Conservation (phyloP, 2,888 invertebrate species). For the Ypsolopha scabrella region DNA sequence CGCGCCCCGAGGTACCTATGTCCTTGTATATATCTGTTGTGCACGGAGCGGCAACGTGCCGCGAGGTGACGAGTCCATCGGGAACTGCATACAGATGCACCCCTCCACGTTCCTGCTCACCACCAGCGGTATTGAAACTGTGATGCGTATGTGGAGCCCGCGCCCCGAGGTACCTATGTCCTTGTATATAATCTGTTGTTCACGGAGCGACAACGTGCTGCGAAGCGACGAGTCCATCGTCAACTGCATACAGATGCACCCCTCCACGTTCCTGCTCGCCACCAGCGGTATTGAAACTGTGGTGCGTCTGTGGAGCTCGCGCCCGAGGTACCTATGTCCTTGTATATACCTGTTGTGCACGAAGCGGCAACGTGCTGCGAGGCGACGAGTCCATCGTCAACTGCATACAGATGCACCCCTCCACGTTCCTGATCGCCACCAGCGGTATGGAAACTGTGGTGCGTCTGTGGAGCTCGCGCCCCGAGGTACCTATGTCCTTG, state of each 20-base stretch:
- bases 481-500: no score
- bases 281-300: conserved; percentile 96
- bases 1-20: conserved; percentile 58
- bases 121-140: conserved; percentile 95
- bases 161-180: conserved; percentile 40
- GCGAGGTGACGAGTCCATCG: conserved; percentile 92
- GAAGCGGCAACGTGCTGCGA: conserved; percentile 85
- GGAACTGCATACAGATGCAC: conserved; percentile 96
- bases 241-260: conserved; percentile 96
- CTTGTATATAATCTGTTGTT: no score
- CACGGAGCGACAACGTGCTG: conserved; percentile 83
- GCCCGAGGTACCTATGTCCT: conserved; percentile 94
- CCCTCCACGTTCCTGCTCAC: conserved; percentile 90
- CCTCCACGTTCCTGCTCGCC: conserved; percentile 87
- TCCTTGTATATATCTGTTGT: no score
- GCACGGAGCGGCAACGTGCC: conserved; percentile 83
- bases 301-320: conserved; percentile 74
- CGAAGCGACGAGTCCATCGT: conserved; percentile 95
- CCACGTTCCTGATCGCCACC: conserved; percentile 89
- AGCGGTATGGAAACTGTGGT: conserved; percentile 96
- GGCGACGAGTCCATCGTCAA: conserved; percentile 97
- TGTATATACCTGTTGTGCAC: conserved; percentile 95
- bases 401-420: conserved; percentile 94
- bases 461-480: conserved; percentile 89
- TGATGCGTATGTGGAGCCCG: conserved; percentile 94